Evolutionary conservation across 2,888 invertebrate genomes (phyloP).

Genomic region (Lobophora halterata): DNA sequence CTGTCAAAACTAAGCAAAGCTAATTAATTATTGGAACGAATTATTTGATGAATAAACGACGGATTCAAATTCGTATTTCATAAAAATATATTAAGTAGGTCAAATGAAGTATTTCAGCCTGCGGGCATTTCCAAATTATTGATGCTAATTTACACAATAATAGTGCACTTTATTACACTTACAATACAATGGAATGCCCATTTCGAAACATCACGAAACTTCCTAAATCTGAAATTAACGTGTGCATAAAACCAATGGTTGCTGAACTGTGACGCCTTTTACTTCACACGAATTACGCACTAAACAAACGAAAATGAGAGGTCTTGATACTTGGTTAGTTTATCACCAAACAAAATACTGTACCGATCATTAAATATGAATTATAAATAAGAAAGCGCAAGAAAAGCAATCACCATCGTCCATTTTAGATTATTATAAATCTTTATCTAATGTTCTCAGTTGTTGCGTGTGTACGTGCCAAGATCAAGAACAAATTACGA

Average conservation of each 20-base stretch:
- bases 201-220: slow-evolving; percentile 72
- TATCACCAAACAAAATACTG: slow-evolving; percentile 61
- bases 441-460: slow-evolving; percentile 52
- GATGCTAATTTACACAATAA: slow-evolving; percentile 62
- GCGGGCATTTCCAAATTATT: no score
- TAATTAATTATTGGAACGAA: no score
- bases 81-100: no score
- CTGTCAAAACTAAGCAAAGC: no score
- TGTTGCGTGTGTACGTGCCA: slow-evolving; percentile 29
- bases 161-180: slow-evolving; percentile 62
- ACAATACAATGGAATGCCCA: slow-evolving; percentile 62
- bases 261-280: slow-evolving; percentile 22
- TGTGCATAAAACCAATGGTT: slow-evolving; percentile 54
- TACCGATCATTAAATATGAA: slow-evolving; percentile 79
- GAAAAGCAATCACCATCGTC: slow-evolving; percentile 71
- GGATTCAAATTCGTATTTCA: no score
- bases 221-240: slow-evolving; percentile 79
- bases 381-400: slow-evolving; percentile 78
- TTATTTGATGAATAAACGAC: no score
- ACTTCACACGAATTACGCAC: slow-evolving; percentile 22
- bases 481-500: no score
- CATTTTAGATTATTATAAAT: slow-evolving; percentile 71
- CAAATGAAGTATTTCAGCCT: no score
- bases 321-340: slow-evolving; percentile 45
- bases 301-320: slow-evolving; percentile 40